phyloP scores from a whole-genome alignment of 2,888 invertebrate species.

The Acrocera orbiculus region DNA sequence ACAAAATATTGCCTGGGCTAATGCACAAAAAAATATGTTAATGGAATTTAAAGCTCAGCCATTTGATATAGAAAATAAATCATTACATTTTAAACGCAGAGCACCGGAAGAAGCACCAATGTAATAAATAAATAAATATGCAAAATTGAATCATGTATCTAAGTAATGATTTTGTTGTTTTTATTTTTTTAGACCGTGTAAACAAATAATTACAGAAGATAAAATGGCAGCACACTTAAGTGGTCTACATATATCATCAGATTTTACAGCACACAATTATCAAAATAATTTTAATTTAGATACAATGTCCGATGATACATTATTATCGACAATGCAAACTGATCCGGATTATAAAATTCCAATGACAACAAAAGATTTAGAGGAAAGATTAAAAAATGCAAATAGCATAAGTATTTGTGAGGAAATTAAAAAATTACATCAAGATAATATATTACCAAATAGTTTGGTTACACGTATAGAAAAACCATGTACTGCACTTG shows the following conservation, averaged over 20 bases:
- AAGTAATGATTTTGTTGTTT: no score
- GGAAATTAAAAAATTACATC: constrained; percentile 42
- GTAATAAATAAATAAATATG: no score
- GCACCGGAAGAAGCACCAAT: no score
- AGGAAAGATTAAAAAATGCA: constrained; percentile 31
- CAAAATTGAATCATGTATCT: no score
- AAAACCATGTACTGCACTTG: constrained; percentile 60
- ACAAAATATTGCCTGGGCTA: no score
- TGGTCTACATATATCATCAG: constrained; percentile 50
- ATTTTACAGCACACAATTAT: constrained; percentile 23
- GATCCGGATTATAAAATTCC: constrained; percentile 9
- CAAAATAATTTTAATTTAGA: constrained; percentile 4
- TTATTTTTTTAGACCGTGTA: constrained; percentile 37
- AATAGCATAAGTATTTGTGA: constrained; percentile 47
- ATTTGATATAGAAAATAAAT: no score
- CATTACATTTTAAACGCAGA: no score
- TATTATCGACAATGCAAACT: constrained; percentile 15
- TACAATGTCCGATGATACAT: neutral
- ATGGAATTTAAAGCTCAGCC: no score
- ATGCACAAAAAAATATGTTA: no score
- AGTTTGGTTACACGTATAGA: constrained; percentile 45
- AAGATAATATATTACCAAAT: constrained; percentile 46
- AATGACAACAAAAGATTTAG: constrained; percentile 26
- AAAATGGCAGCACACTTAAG: constrained; percentile 68
- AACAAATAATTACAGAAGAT: constrained; percentile 67